Base-by-base conservation (phyloP, 2,113 vertebrate species). In the Plecturocebus donacophilus region DNA sequence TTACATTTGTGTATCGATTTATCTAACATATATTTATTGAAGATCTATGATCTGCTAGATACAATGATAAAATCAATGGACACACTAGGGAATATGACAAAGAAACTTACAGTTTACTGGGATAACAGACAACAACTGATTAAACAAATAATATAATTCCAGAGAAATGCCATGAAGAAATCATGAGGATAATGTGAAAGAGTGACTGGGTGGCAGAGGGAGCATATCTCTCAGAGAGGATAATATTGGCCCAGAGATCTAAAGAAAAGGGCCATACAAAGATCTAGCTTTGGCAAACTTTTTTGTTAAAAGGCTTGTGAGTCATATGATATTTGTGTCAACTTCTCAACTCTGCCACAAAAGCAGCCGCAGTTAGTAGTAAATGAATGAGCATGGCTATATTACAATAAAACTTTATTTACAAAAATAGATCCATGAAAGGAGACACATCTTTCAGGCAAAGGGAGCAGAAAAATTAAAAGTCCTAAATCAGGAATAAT, bases 371-470 rank as follows among this genome's bases (percentile, higher is more conserved):
- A 82, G 38, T 92, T 10, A 68, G 20, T 49, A 87, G 70, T 52
- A 84, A 83, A 83, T 6, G 58, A 97, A 71, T 70, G 89, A 42
- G 5, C 17, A 64, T 58, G 8, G 6, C 3, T 97, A 19, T 90
- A 87, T 91, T 92, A 73, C 58, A 93, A 49, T 90, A 61, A 81
- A 52, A 83, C 30, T 88, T 90, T 84, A 84, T 58, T 94, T 95
- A 85, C 25, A 94, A 71, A 96, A 98, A 80, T 40, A 87, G 42
- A 77, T 27, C 27, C 20, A 77, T 66, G 54, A 97, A 77, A 89
- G 73, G 6, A n/a, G 17, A 58, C 79, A 32, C 27, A 10, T 86
- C 38, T 90, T 94, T 35, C 38, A 85, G 49, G 35, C 47, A 92
- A 96, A 91, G 9, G 8, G 19, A 83, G 84, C 1, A 87, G 10